Evolutionary conservation across 1,140 invertebrate genomes (phyloP).

Genomic region (Bombus waltoni): DNA sequence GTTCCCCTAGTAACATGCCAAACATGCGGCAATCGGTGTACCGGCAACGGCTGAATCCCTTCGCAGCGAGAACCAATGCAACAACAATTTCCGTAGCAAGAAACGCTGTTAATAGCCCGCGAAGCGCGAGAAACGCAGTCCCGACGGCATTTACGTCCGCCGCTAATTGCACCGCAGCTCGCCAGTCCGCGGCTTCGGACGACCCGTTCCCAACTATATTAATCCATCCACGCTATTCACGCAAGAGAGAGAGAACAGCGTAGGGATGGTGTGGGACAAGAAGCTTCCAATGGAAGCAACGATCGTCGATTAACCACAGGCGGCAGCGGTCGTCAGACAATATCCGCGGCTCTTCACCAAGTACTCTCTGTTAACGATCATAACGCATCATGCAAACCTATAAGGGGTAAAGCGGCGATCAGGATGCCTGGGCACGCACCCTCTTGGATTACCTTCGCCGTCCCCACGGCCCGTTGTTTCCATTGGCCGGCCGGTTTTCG

Average conservation of each 20-base stretch:
- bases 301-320: slow-evolving; percentile 49
- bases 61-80: background rate
- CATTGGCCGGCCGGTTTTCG: slow-evolving; percentile 51
- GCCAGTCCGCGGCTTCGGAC: slow-evolving; percentile 2
- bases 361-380: slow-evolving; percentile 64
- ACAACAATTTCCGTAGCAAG: background rate
- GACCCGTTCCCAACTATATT: slow-evolving; percentile 32
- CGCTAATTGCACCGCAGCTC: slow-evolving; percentile 34
- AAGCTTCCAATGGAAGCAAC: slow-evolving; percentile 10
- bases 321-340: slow-evolving; percentile 36
- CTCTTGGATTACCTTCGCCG: slow-evolving; percentile 65
- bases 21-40: background rate
- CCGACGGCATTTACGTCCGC: slow-evolving; percentile 20
- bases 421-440: slow-evolving; percentile 68
- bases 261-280: background rate
- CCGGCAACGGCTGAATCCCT: background rate
- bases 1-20: background rate
- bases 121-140: slow-evolving; percentile 16
- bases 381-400: slow-evolving; percentile 65
- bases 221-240: slow-evolving; percentile 15
- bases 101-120: slow-evolving; percentile 6
- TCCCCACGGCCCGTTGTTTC: slow-evolving; percentile 49
- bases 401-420: slow-evolving; percentile 70
- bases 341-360: slow-evolving; percentile 49
- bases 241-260: background rate